These are phyloP conservation scores for Ciconia stormi DNA, from an alignment of 2,113 vertebrate genomes.

Conservation along the genomic window DNA sequence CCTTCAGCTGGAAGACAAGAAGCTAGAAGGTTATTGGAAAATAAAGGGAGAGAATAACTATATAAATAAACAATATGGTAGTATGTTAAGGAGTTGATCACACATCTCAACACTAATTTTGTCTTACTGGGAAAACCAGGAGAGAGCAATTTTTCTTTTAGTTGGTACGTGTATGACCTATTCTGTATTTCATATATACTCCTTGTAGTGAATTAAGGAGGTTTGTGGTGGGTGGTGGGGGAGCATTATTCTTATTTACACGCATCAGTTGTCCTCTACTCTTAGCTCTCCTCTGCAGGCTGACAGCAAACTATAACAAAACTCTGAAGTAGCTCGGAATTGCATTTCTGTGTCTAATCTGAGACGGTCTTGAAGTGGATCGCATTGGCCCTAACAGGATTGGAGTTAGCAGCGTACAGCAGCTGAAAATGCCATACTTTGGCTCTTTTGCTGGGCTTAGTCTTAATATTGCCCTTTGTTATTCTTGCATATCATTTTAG, in stretches of 20 bases:
- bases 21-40: background rate
- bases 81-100: background rate
- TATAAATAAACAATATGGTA: background rate
- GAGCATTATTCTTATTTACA: background rate
- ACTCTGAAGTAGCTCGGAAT: background rate
- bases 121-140: background rate
- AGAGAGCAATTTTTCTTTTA: background rate
- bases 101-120: background rate
- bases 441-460: background rate
- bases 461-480: background rate
- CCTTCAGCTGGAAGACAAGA: background rate
- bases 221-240: too few relatives aligned
- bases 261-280: background rate
- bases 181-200: background rate
- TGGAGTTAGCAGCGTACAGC: background rate
- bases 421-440: background rate
- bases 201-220: background rate
- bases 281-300: background rate
- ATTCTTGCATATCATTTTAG: background rate
- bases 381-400: background rate
- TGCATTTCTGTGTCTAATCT: background rate
- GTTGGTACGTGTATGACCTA: background rate
- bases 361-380: background rate
- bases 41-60: background rate
- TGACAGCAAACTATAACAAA: background rate